Conservation (phyloP, 2,113 vertebrate species). For the Uropsilus gracilis region DNA sequence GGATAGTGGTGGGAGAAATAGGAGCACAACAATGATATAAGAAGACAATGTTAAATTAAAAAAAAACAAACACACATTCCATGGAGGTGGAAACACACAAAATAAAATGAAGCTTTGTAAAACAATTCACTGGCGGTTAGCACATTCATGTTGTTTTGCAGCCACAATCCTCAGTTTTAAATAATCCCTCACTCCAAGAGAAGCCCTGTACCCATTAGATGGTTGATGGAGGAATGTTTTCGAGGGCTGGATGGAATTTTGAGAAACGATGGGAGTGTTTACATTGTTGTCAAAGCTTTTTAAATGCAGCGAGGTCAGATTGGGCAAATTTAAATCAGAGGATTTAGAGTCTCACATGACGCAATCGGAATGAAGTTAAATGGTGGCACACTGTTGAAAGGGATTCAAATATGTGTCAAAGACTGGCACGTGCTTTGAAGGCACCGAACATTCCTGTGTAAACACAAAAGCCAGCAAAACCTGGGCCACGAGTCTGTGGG, state of each 20-base stretch:
- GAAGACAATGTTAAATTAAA: too few species aligned
- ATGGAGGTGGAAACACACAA: not conserved
- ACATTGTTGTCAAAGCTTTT: not conserved
- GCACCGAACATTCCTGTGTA: slow-evolving; percentile 41
- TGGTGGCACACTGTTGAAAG: slow-evolving; percentile 43
- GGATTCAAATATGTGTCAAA: not conserved
- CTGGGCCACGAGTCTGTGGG: slow-evolving; percentile 52
- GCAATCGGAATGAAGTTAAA: slow-evolving; percentile 8
- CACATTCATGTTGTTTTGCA: not conserved
- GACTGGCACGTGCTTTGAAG: slow-evolving; percentile 59
- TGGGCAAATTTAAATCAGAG: slow-evolving; percentile 31
- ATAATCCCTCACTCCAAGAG: not conserved
- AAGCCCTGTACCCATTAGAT: not conserved
- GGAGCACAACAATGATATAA: too few species aligned
- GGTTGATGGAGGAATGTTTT: not conserved
- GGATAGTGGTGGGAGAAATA: too few species aligned
- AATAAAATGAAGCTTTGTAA: not conserved
- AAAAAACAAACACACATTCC: too few species aligned
- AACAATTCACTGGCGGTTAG: not conserved
- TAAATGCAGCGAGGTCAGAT: not conserved
- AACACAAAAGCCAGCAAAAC: slow-evolving; percentile 62
- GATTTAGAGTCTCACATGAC: slow-evolving; percentile 5
- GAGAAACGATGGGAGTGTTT: not conserved
- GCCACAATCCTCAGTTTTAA: not conserved
- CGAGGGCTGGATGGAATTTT: not conserved